Base-by-base conservation (phyloP, 2,797 vertebrate genomes). In the Scolopax rusticola region DNA sequence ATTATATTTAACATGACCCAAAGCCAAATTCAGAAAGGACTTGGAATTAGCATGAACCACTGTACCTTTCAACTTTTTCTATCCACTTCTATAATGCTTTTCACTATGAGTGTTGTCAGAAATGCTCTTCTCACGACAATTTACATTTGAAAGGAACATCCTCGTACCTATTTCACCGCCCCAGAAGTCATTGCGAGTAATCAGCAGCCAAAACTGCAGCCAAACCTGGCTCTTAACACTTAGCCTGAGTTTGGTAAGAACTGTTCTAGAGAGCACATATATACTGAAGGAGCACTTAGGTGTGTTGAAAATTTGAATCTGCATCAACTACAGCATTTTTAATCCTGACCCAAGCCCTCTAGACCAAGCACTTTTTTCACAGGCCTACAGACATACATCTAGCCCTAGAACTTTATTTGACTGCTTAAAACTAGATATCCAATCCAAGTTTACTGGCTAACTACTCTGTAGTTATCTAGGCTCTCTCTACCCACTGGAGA, bases 181-280 rank as follows among this genome's bases (percentile, higher is more conserved):
- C 27, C 45, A 45, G 25, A 48, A 21, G 28, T 8, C 54, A n/a
- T 4, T 0, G 0, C 3, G 16, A 65, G 9, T 61, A 69, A 15
- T 19, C 40, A 81, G 32, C 30, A 78, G 48, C 71, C 68, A 63
- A 65, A 89, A 12, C 40, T 59, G 24, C 32, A 45, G 15, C 27
- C 60, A 19, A 48, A 8, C 48, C 36, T 51, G 33, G 21, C 19
- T 51, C 8, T 53, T 53, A 43, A 9, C 8, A 25, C 30, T 57
- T 8, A 19, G 4, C 8, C 28, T 85, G 20, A 2, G 53, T 57
- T 80, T 73, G 8, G 5, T 15, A 56, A 41, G 15, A 56, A 57
- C 33, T 21, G 27, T 7, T 28, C 74, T 27, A 14, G 25, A 71
- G 13, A 75, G 28, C 32, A 68, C 21, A 38, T 12, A 30, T 0